These are phyloP conservation scores for Tragelaphus scriptus DNA, from an alignment of 2,113 vertebrate species.

Conservation along the genomic window DNA sequence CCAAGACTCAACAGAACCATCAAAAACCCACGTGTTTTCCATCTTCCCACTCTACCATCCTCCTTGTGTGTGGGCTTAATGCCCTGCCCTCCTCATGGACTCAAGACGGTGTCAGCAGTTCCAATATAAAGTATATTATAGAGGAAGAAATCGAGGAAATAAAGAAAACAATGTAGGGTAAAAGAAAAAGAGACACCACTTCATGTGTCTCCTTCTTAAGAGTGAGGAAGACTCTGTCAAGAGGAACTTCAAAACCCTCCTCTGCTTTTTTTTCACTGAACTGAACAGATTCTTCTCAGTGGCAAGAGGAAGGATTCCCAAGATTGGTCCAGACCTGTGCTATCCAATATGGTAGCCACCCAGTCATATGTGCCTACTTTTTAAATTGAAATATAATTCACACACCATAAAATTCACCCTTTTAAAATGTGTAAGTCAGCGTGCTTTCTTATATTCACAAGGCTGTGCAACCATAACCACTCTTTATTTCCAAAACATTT, in stretches of 20 bases:
- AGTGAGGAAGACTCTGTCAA: background rate
- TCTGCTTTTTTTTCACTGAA: background rate
- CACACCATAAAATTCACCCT: background rate
- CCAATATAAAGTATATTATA: background rate
- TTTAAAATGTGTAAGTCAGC: background rate
- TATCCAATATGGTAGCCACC: background rate
- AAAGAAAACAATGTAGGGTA: background rate
- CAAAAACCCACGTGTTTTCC: background rate
- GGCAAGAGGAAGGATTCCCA: background rate
- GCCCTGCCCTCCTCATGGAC: background rate
- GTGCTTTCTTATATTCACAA: background rate
- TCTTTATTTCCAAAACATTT: background rate
- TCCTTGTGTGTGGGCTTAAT: background rate
- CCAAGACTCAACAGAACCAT: background rate
- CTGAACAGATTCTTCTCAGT: background rate
- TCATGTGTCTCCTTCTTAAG: background rate
- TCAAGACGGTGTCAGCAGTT: fast-evolving
- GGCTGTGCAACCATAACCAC: background rate
- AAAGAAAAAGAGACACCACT: background rate
- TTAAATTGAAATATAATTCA: background rate
- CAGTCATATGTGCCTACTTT: background rate
- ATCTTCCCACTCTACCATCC: background rate
- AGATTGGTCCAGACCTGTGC: background rate
- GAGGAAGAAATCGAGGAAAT: background rate
- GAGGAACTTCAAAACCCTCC: background rate